Evolutionary conservation across 2,888 invertebrate species (phyloP).

Genomic region (Junonia oenone): DNA sequence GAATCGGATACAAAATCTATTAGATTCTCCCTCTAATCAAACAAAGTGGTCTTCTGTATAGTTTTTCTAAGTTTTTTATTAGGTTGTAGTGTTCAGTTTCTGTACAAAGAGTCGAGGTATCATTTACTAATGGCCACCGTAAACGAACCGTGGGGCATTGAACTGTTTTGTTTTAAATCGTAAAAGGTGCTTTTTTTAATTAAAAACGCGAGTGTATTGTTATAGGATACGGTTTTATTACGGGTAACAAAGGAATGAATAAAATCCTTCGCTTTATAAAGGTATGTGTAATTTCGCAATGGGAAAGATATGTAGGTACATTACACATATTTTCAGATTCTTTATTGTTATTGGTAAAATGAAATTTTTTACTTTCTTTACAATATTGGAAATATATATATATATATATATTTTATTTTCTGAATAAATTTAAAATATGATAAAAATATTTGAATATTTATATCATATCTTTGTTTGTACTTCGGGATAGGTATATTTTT

Average conservation of each 20-base stretch:
- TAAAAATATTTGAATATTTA: too few relatives aligned
- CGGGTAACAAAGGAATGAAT: not conserved
- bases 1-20: not conserved
- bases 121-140: conserved; percentile 10
- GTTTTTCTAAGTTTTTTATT: not conserved
- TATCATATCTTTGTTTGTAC: too few relatives aligned
- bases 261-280: not conserved
- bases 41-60: not conserved
- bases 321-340: too few relatives aligned
- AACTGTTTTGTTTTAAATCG: not conserved
- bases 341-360: too few relatives aligned
- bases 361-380: too few relatives aligned
- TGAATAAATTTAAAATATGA: too few relatives aligned
- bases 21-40: not conserved
- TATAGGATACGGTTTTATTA: not conserved
- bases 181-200: not conserved
- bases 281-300: not conserved
- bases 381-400: too few relatives aligned
- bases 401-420: too few relatives aligned
- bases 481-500: too few relatives aligned
- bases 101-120: conserved; percentile 4
- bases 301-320: too few relatives aligned
- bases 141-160: conserved; percentile 1
- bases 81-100: not conserved
- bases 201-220: not conserved